These are phyloP conservation scores for Malaclemys terrapin DNA, from an alignment of 2,113 vertebrate species.

Conservation along the genomic window DNA sequence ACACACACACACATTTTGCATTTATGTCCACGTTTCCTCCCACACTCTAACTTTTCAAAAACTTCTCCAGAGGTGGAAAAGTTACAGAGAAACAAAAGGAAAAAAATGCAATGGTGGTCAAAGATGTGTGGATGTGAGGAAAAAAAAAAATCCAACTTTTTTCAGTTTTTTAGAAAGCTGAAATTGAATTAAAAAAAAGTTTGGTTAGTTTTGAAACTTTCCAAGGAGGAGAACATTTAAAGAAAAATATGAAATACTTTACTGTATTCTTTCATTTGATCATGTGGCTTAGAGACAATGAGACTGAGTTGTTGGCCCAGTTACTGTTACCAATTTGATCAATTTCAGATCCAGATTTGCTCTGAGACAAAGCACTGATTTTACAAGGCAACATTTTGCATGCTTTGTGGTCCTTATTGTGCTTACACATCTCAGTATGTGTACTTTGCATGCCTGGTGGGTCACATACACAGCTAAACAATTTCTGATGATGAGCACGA, in stretches of 20 bases:
- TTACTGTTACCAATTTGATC: background rate
- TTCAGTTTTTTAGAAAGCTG: background rate
- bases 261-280: background rate
- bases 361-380: background rate
- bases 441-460: background rate
- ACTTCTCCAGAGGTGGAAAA: background rate
- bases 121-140: background rate
- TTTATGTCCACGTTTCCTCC: too few relatives aligned
- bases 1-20: too few relatives aligned
- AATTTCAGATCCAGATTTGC: background rate
- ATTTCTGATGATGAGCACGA: background rate
- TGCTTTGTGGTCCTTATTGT: background rate
- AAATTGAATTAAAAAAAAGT: background rate
- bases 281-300: background rate
- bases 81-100: background rate
- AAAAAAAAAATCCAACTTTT: too few relatives aligned
- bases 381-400: background rate
- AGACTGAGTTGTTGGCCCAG: background rate
- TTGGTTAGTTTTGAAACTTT: background rate
- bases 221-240: background rate
- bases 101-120: background rate
- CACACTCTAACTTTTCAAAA: background rate
- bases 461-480: background rate
- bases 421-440: background rate
- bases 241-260: background rate